A percentile compares a stretch with the other conserved stretches of the same genome.
phyloP scores from a whole-genome alignment of 2,888 invertebrate genomes.

The Microlaimidae sp. region DNA sequence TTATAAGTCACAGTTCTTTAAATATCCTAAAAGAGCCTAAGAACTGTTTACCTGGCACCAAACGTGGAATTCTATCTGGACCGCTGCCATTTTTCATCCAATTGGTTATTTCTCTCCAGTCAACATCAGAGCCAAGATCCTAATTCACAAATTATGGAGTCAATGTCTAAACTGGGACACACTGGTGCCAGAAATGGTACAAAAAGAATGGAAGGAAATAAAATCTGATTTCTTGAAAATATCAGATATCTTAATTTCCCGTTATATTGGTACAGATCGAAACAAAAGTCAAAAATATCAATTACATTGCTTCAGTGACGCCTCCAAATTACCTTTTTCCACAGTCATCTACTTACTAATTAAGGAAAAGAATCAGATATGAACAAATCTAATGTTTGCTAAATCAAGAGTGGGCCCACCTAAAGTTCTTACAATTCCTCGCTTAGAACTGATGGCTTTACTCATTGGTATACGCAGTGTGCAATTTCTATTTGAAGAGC shows the following conservation, averaged over 20 bases:
- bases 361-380: too few relatives aligned
- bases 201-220: too few relatives aligned
- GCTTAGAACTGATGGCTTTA: constrained; percentile 14
- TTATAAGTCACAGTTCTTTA: background rate
- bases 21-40: too few relatives aligned
- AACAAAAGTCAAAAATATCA: too few relatives aligned
- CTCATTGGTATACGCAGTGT: constrained; percentile 10
- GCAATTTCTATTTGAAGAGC: background rate
- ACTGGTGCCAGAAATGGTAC: too few relatives aligned
- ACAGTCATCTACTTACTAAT: background rate
- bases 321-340: background rate
- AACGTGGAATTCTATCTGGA: background rate
- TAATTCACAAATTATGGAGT: background rate
- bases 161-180: background rate
- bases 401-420: constrained; percentile 7
- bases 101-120: background rate
- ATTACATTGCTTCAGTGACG: background rate
- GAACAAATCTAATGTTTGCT: background rate
- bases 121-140: background rate
- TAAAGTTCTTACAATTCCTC: constrained; percentile 14
- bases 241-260: too few relatives aligned
- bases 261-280: too few relatives aligned
- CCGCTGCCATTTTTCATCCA: constrained; percentile 1
- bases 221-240: too few relatives aligned
- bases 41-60: background rate